A percentile compares a stretch with the other conserved stretches of the same genome.
phyloP scores from a whole-genome alignment of 2,888 invertebrate species.

The Diplazon laetatorius region DNA sequence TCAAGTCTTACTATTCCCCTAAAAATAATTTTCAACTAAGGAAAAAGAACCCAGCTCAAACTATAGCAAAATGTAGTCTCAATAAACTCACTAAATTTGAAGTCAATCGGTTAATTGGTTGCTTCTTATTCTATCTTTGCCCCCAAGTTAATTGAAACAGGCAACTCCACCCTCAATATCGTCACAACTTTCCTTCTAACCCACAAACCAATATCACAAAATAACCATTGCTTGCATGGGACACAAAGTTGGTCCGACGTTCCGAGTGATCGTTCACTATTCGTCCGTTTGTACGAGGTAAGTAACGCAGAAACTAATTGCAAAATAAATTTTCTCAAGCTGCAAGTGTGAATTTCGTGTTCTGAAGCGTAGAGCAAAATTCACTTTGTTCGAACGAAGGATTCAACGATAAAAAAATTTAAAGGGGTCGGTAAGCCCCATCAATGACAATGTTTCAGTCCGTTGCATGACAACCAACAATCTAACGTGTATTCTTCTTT shows the following conservation, averaged over 20 bases:
- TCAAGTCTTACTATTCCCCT: too few species aligned
- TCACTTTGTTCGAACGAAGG: constrained; percentile 23
- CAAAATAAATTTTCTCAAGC: constrained; percentile 27
- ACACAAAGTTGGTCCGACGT: constrained; percentile 66
- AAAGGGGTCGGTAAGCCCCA: constrained; percentile 34
- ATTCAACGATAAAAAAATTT: constrained; percentile 33
- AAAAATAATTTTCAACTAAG: too few species aligned
- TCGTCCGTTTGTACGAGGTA: constrained; percentile 49
- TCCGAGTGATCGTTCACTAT: constrained; percentile 48
- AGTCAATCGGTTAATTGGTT: too few species aligned
- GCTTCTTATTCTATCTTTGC: too few species aligned
- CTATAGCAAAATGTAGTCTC: too few species aligned
- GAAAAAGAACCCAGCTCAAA: too few species aligned
- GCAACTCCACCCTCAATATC: too few species aligned
- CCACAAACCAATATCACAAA: constrained; percentile 4
- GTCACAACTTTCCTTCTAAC: constrained; percentile 22
- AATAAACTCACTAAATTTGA: too few species aligned
- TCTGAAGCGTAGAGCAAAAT: constrained; percentile 32
- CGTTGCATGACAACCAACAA: not conserved
- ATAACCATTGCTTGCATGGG: constrained; percentile 60
- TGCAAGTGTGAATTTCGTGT: constrained; percentile 37
- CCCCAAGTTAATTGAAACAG: too few species aligned
- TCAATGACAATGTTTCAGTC: not conserved
- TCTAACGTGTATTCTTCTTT: constrained; percentile 13
- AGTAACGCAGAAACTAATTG: constrained; percentile 39